These are phyloP conservation scores for Macquaria australasica DNA, from an alignment of 2,113 vertebrate species.

Conservation along the genomic window DNA sequence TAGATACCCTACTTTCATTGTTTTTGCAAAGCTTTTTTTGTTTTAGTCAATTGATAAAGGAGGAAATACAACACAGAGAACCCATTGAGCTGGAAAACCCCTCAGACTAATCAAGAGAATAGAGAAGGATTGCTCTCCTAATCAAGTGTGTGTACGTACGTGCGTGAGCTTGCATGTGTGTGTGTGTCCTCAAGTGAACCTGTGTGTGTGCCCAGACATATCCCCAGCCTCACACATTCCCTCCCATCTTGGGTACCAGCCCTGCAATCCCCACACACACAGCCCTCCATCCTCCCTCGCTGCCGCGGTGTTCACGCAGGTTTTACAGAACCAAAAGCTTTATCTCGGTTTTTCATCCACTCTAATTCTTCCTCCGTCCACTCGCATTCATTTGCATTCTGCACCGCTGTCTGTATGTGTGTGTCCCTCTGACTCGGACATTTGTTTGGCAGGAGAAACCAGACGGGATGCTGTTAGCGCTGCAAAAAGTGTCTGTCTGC, in stretches of 20 bases:
- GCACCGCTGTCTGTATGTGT: slow-evolving; percentile 54
- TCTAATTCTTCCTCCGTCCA: slow-evolving; percentile 29
- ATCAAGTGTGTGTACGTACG: slow-evolving; percentile 49
- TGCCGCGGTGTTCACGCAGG: slow-evolving; percentile 17
- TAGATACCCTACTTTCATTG: slow-evolving; percentile 47
- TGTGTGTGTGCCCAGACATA: slow-evolving; percentile 55
- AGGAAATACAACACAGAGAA: slow-evolving; percentile 46
- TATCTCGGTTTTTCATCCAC: slow-evolving; percentile 43
- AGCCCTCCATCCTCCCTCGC: slow-evolving; percentile 38
- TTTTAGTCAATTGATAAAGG: slow-evolving; percentile 51
- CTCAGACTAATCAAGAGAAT: slow-evolving; percentile 64
- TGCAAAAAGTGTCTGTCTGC: slow-evolving; percentile 53
- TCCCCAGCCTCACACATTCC: slow-evolving; percentile 54
- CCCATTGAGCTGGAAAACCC: slow-evolving; percentile 61
- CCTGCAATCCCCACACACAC: slow-evolving; percentile 24
- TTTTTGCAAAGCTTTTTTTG: slow-evolving; percentile 49
- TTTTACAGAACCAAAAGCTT: slow-evolving; percentile 40
- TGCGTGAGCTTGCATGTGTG: slow-evolving; percentile 44
- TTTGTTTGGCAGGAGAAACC: slow-evolving; percentile 66
- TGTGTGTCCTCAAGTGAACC: slow-evolving; percentile 73
- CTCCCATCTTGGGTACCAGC: slow-evolving; percentile 66
- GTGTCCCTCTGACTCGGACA: slow-evolving; percentile 53
- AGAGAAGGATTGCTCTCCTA: slow-evolving; percentile 55
- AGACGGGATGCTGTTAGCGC: slow-evolving; percentile 73
- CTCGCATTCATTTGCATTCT: slow-evolving; percentile 66